Evolutionary conservation across 1,140 invertebrate genomes (phyloP).

Genomic region (Lineus longissimus): DNA sequence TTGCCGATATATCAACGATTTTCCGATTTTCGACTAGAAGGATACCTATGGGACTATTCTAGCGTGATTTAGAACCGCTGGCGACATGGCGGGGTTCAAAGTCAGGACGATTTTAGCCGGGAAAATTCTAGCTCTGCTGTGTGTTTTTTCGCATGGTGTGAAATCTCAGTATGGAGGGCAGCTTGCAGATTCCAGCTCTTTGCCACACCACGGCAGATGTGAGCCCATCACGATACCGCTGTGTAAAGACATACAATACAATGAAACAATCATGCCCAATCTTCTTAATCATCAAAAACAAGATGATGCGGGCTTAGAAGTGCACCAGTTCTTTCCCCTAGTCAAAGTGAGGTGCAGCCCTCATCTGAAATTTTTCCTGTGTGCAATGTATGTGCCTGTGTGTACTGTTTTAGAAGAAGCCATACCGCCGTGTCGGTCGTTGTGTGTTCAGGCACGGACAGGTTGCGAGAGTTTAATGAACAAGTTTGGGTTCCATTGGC

Average conservation of each 20-base stretch:
- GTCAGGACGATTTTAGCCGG: too few species aligned
- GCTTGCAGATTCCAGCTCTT: background rate
- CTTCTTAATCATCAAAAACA: slow-evolving; percentile 87
- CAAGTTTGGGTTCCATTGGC: slow-evolving; percentile 91
- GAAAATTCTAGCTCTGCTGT: too few species aligned
- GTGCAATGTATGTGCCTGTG: slow-evolving; percentile 91
- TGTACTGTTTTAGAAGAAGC: slow-evolving; percentile 79
- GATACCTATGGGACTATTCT: too few species aligned
- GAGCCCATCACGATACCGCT: slow-evolving; percentile 88
- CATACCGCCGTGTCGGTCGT: slow-evolving; percentile 84
- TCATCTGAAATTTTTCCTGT: slow-evolving; percentile 92
- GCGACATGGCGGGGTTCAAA: too few species aligned
- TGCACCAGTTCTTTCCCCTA: slow-evolving; percentile 91
- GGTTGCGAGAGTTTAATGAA: slow-evolving; percentile 89
- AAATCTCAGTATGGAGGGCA: background rate
- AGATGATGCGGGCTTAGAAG: slow-evolving; percentile 88
- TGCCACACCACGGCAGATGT: slow-evolving; percentile 67
- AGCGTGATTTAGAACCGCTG: too few species aligned
- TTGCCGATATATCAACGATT: too few species aligned
- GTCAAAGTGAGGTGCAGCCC: slow-evolving; percentile 93
- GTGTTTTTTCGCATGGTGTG: too few species aligned
- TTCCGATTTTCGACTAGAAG: too few species aligned
- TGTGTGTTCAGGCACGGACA: slow-evolving; percentile 43
- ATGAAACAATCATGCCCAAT: slow-evolving; percentile 95
- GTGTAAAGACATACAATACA: slow-evolving; percentile 90